These are phyloP conservation scores for Sebastes reedi DNA, from an alignment of 2,797 vertebrate genomes.

Conservation along the genomic window DNA sequence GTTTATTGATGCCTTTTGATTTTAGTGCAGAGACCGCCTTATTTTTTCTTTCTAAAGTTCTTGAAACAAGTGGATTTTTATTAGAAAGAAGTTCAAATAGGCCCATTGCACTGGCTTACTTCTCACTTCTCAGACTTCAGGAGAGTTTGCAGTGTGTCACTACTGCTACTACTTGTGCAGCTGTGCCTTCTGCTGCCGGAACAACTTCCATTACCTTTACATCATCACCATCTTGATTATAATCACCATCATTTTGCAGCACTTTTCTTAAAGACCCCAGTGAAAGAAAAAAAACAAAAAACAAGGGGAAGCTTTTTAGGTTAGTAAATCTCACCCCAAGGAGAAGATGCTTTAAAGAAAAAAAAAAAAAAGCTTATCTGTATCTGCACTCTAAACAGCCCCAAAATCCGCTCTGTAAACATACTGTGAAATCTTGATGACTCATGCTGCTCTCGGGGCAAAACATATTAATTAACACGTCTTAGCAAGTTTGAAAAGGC, in stretches of 20 bases:
- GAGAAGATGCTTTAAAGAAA: slow-evolving; percentile 41
- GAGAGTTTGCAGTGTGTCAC: neutral
- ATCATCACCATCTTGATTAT: slow-evolving; percentile 43
- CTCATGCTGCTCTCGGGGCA: slow-evolving; percentile 45
- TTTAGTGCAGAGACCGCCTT: neutral
- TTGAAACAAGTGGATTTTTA: neutral
- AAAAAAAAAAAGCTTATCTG: slow-evolving; percentile 39
- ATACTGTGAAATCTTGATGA: slow-evolving; percentile 55
- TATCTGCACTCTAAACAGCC: slow-evolving; percentile 48
- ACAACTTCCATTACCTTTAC: slow-evolving; percentile 30
- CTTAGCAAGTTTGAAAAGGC: slow-evolving; percentile 46
- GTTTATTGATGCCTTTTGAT: neutral
- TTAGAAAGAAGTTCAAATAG: neutral
- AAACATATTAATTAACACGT: slow-evolving; percentile 62
- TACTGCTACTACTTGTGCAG: neutral
- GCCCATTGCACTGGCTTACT: neutral
- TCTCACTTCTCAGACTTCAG: neutral
- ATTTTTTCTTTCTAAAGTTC: neutral
- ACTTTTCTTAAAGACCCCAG: slow-evolving; percentile 42
- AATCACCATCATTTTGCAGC: slow-evolving; percentile 50
- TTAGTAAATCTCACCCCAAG: slow-evolving; percentile 46
- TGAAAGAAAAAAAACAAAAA: slow-evolving; percentile 1
- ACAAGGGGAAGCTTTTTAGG: slow-evolving; percentile 24
- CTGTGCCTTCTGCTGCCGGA: slow-evolving; percentile 3
- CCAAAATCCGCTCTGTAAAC: slow-evolving; percentile 54